A percentile compares a stretch with the other conserved stretches of the same genome.
Conservation (phyloP, 2,888 invertebrate species). For the Nasonovia ribisnigri region DNA sequence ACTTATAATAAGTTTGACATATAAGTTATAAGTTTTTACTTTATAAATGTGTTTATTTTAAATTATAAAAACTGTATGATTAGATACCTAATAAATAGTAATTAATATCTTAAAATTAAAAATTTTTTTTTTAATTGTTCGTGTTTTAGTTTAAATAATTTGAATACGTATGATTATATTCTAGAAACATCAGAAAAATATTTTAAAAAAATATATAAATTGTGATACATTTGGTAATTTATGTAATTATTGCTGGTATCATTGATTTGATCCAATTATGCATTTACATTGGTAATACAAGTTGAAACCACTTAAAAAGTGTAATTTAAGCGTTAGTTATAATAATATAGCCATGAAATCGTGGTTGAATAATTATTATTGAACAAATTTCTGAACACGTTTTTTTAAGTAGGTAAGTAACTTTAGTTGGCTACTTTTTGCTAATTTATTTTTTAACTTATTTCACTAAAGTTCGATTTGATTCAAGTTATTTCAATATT, state of each 20-base stretch:
- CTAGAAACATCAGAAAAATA: neutral
- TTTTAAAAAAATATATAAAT: neutral
- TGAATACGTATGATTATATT: neutral
- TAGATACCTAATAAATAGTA: neutral
- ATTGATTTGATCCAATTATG: neutral
- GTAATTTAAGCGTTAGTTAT: neutral
- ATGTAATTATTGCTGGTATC: neutral
- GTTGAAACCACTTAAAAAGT: neutral
- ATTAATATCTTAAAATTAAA: neutral
- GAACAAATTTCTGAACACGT: neutral
- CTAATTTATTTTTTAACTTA: neutral
- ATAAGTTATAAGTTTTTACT: neutral
- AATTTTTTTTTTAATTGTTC: neutral
- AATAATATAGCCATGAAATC: neutral
- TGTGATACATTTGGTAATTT: neutral
- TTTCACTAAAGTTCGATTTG: neutral
- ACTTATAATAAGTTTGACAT: neutral
- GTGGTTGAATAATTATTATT: neutral
- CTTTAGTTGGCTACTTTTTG: no score
- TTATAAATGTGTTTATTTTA: neutral
- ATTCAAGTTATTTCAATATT: neutral
- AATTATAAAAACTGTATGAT: neutral
- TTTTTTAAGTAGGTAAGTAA: neutral
- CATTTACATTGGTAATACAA: neutral
- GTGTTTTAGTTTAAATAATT: neutral